These are phyloP conservation scores for Anthoscopus minutus DNA, from an alignment of 2,113 vertebrate genomes.

Conservation along the genomic window DNA sequence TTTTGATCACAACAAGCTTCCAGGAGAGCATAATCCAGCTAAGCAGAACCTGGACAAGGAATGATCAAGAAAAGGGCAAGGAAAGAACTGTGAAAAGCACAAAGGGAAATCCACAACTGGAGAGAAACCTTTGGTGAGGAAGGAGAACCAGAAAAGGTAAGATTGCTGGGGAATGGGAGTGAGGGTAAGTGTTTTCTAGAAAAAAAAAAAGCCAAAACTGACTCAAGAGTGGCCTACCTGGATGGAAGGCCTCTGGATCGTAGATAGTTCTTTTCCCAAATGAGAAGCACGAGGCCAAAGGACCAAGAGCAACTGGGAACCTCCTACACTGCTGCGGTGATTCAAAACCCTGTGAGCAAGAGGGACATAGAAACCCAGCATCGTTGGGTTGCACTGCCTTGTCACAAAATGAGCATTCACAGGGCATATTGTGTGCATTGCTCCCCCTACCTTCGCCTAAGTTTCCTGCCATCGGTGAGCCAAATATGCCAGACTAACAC, in stretches of 20 bases:
- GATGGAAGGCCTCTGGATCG: slow-evolving; percentile 60
- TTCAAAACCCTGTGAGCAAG: slow-evolving; percentile 67
- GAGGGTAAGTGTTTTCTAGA: slow-evolving; percentile 22
- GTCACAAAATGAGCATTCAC: slow-evolving; percentile 31
- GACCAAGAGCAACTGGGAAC: slow-evolving; percentile 64
- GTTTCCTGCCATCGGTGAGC: neutral
- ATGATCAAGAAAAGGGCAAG: slow-evolving; percentile 14
- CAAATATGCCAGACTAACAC: slow-evolving; percentile 30
- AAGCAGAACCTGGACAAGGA: slow-evolving; percentile 4
- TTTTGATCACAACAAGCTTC: neutral
- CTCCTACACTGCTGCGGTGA: slow-evolving; percentile 65
- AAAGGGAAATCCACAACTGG: slow-evolving; percentile 21
- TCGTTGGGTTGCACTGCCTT: slow-evolving; percentile 64
- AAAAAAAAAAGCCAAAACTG: slow-evolving; percentile 56
- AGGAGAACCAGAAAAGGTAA: slow-evolving; percentile 51
- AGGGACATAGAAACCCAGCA: slow-evolving; percentile 70
- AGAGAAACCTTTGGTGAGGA: slow-evolving; percentile 43
- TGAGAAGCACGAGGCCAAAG: slow-evolving; percentile 66
- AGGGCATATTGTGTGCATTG: neutral
- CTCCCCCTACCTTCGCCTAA: neutral
- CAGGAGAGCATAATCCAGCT: neutral
- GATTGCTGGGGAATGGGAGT: slow-evolving; percentile 26
- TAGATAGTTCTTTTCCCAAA: slow-evolving; percentile 65
- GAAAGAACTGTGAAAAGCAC: neutral
- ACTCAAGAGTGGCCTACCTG: slow-evolving; percentile 67